These are phyloP conservation scores for Allygus modestus DNA, from an alignment of 2,888 invertebrate genomes.

Conservation along the genomic window DNA sequence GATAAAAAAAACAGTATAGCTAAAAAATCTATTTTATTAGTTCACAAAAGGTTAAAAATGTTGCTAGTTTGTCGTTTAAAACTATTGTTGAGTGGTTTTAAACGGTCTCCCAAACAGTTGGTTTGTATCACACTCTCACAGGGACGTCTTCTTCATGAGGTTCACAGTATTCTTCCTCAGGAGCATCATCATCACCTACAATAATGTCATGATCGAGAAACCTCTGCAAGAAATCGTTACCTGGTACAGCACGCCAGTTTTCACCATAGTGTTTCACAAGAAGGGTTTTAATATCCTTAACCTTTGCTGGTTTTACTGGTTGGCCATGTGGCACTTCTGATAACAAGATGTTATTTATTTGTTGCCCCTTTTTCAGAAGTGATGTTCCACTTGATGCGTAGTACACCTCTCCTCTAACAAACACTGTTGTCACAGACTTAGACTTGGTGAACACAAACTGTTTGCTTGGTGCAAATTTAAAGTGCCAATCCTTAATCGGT, in stretches of 20 bases:
- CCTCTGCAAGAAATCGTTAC: conserved; percentile 25
- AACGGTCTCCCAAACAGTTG: background rate
- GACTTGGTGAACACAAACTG: conserved; percentile 43
- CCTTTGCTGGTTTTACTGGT: too few relatives aligned
- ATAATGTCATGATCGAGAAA: conserved; percentile 6
- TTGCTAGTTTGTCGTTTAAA: conserved; percentile 24
- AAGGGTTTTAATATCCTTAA: conserved; percentile 59
- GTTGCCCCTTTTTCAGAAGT: conserved; percentile 52
- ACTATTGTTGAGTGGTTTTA: background rate
- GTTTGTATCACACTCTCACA: conserved; percentile 19
- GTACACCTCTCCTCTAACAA: conserved; percentile 59
- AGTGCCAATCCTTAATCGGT: conserved; percentile 57
- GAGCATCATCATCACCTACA: conserved; percentile 22
- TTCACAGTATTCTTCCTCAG: conserved; percentile 20
- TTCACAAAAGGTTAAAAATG: conserved; percentile 12
- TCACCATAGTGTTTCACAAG: conserved; percentile 50
- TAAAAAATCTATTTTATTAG: conserved; percentile 36
- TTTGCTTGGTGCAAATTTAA: conserved; percentile 60
- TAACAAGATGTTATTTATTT: too few relatives aligned
- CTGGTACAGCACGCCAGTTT: conserved; percentile 49
- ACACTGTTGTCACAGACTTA: conserved; percentile 37
- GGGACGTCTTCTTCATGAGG: conserved; percentile 28
- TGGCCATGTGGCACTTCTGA: conserved; percentile 32
- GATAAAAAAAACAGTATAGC: conserved; percentile 21
- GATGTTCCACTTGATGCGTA: conserved; percentile 34